Base-by-base conservation (phyloP, 2,797 vertebrate genomes). In the Uromys caudimaculatus region DNA sequence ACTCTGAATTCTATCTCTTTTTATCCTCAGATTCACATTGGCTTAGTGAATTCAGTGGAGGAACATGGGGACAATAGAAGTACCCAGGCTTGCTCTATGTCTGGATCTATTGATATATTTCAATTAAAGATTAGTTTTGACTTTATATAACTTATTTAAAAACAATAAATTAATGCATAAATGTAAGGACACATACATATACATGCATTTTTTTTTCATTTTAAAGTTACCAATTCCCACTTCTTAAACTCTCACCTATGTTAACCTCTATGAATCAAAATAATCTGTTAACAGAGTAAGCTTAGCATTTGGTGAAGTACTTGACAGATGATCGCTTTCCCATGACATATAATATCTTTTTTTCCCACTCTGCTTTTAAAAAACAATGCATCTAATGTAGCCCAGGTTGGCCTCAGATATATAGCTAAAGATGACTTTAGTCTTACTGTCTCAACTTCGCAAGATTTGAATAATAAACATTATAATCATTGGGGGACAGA, bases 281-380 rank as follows among this genome's bases (percentile, higher is more conserved):
- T 3, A 1, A 0, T 50, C 3, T 64, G 35, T 2, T 35, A 13
- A 13, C 1, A 2, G 6, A 23, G 21, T 7, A 71, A 82, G 5
- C 7, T 35, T 16, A 9, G 27, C 0, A 41, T 60, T 85, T 95
- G 50, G 50, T 50, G 50, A 52, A 73, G 54, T 84, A 81, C 32
- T 35, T 69, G 27, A 10, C 3, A 16, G 41, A 17, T 6, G 88
- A 23, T n/a, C 19, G 32, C 87, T 95, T 60, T 50, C 23, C 24
- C 56, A 83, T 29, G 10, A 23, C 16, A 79, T 78, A 64, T 54
- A 84, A 4, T 82, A 50, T 7, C 17, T 50, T 12, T 35, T 1
- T 58, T 60, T 52, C 3, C 14, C 17, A n/a, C 23, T 35, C 41
- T 47, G 16, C 9, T 44, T 44, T 44, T 47, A 0, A 64, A 62